Conservation (phyloP, 1,140 invertebrate genomes). For the Sycophila sp. region DNA sequence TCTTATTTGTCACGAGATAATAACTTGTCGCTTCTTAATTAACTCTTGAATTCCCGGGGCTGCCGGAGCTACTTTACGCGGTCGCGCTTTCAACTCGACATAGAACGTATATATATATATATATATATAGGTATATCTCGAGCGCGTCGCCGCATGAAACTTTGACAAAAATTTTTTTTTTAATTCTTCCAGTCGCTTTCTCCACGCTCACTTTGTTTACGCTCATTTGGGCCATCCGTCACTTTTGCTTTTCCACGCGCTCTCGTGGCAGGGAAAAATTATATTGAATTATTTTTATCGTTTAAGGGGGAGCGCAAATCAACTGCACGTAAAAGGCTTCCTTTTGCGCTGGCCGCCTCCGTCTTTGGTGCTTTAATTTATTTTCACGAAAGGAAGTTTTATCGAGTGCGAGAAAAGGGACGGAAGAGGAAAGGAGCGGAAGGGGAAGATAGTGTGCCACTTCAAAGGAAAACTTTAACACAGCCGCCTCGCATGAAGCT, state of each 20-base stretch:
- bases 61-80: background rate
- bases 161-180: constrained; percentile 5
- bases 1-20: constrained; percentile 46
- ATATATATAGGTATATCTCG: background rate
- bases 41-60: constrained; percentile 45
- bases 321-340: background rate
- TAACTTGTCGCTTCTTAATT: constrained; percentile 56
- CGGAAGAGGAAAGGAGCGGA: too few species aligned
- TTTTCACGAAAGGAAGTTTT: background rate
- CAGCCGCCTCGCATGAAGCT: background rate
- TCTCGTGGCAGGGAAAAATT: too few species aligned
- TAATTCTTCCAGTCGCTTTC: too few species aligned
- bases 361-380: constrained; percentile 3
- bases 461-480: constrained; percentile 6
- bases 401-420: too few species aligned
- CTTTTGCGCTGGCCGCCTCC: background rate
- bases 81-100: constrained; percentile 11
- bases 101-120: too few species aligned
- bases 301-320: too few species aligned
- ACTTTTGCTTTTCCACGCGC: background rate
- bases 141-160: background rate
- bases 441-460: background rate
- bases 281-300: too few species aligned
- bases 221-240: too few species aligned
- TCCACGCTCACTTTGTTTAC: too few species aligned